Evolutionary conservation across 1,140 invertebrate species (phyloP).

Genomic region (Chionoecetes opilio): DNA sequence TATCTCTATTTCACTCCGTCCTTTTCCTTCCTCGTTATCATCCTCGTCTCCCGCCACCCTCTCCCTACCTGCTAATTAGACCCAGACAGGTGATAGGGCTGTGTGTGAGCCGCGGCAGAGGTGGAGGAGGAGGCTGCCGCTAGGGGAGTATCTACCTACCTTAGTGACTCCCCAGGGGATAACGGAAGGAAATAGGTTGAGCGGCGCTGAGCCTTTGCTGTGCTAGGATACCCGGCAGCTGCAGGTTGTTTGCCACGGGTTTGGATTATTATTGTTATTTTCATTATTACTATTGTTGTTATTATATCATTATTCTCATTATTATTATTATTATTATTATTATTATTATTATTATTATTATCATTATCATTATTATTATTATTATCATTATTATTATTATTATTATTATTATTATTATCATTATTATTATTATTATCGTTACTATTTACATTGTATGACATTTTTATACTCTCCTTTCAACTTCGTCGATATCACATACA

Average conservation of each 20-base stretch:
- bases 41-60: not conserved
- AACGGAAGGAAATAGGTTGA: not conserved
- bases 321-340: not conserved
- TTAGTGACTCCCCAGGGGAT: not conserved
- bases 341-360: not conserved
- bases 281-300: too few relatives aligned
- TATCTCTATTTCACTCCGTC: not conserved
- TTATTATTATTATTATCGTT: too few relatives aligned
- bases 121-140: not conserved
- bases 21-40: not conserved
- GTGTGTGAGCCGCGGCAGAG: not conserved
- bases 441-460: too few relatives aligned
- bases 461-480: too few relatives aligned
- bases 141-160: too few relatives aligned
- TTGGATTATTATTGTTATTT: too few relatives aligned
- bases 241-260: too few relatives aligned
- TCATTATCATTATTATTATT: not conserved
- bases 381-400: not conserved
- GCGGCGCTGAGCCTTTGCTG: too few relatives aligned
- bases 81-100: not conserved
- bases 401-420: too few relatives aligned
- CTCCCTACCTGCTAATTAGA: not conserved
- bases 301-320: too few relatives aligned
- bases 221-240: too few relatives aligned
- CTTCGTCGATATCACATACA: too few relatives aligned